These are phyloP conservation scores for Cichladusa arquata DNA, from an alignment of 2,113 vertebrate species.

Conservation along the genomic window DNA sequence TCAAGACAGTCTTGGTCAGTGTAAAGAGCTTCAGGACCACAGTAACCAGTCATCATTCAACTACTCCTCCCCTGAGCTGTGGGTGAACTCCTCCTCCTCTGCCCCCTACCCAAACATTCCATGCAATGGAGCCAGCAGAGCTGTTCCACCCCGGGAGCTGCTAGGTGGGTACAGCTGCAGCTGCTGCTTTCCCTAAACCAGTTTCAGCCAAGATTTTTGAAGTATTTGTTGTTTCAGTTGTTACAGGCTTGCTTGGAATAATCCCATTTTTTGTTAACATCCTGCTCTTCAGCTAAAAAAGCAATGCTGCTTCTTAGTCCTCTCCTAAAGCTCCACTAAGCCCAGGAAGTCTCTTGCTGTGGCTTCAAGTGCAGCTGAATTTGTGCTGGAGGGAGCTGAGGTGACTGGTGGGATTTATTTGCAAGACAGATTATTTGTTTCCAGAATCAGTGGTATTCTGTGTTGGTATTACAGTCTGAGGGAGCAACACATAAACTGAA, in stretches of 20 bases:
- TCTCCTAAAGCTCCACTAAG: neutral
- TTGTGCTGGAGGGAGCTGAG: neutral
- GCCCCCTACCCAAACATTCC: slow-evolving; percentile 95
- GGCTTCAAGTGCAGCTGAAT: neutral
- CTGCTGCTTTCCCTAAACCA: neutral
- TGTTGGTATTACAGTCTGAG: neutral
- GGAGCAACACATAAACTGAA: neutral
- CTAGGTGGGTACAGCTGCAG: slow-evolving; percentile 75
- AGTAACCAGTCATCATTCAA: slow-evolving; percentile 79
- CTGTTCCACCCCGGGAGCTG: slow-evolving; percentile 86
- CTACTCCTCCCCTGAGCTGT: slow-evolving; percentile 89
- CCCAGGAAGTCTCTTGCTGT: neutral
- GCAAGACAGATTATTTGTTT: neutral
- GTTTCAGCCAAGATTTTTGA: neutral
- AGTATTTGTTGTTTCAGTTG: neutral
- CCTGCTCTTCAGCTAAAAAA: neutral
- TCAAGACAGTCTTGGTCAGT: slow-evolving; percentile 80
- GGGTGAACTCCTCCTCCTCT: slow-evolving; percentile 86
- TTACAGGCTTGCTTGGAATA: neutral
- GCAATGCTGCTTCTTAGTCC: neutral
- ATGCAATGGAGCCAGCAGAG: slow-evolving; percentile 91
- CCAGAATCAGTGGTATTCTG: neutral
- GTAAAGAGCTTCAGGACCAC: slow-evolving; percentile 89
- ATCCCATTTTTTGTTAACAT: neutral
- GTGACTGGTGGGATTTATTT: neutral